Evolutionary conservation across 2,888 invertebrate species (phyloP).

Genomic region (Macrophya annulata): DNA sequence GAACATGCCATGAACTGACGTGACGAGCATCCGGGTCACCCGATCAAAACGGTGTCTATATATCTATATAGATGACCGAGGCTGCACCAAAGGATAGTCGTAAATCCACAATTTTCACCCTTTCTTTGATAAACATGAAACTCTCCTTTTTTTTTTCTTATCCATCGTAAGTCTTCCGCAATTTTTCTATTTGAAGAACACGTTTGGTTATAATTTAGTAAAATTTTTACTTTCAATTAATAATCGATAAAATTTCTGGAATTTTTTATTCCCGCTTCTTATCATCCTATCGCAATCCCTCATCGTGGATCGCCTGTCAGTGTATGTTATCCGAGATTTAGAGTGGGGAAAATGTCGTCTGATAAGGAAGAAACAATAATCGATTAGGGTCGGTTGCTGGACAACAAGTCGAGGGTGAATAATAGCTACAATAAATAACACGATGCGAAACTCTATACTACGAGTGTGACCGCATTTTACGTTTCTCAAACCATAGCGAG

Average conservation of each 20-base stretch:
- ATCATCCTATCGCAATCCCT: background rate
- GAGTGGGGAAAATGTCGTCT: background rate
- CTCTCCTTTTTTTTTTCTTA: background rate
- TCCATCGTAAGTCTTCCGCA: background rate
- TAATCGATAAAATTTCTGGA: background rate
- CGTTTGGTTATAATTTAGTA: background rate
- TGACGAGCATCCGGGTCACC: slow-evolving; percentile 45
- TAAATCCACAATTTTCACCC: slow-evolving; percentile 21
- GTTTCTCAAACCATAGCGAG: slow-evolving; percentile 6
- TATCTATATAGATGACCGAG: slow-evolving; percentile 8
- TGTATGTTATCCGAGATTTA: background rate
- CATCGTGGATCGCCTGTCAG: background rate
- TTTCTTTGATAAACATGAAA: background rate
- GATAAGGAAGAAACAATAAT: slow-evolving; percentile 28
- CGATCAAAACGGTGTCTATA: slow-evolving; percentile 12
- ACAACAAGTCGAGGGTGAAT: slow-evolving; percentile 41
- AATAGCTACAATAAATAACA: slow-evolving; percentile 20
- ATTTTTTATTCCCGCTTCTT: background rate
- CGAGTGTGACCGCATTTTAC: slow-evolving; percentile 21
- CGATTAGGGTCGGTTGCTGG: slow-evolving; percentile 31
- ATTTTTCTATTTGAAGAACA: background rate
- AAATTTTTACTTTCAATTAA: background rate
- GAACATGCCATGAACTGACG: slow-evolving; percentile 45
- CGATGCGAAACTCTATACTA: slow-evolving; percentile 16
- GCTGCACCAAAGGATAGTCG: background rate